Evolutionary conservation across 2,113 vertebrate genomes (phyloP).

Genomic region (Albula glossodonta): DNA sequence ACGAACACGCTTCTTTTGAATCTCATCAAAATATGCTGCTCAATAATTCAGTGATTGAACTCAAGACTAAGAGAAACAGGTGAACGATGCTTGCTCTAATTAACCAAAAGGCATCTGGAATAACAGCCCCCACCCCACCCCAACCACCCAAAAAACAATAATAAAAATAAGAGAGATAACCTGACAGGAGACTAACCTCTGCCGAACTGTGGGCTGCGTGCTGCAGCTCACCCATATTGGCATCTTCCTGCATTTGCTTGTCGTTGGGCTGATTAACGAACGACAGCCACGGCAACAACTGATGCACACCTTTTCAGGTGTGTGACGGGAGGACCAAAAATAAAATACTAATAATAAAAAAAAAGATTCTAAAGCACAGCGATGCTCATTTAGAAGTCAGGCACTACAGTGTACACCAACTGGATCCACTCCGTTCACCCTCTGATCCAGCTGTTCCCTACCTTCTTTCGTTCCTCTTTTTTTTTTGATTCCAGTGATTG

Average conservation of each 20-base stretch:
- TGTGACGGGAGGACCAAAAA: neutral
- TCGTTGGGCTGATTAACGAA: slow-evolving; percentile 49
- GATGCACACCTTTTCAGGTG: slow-evolving; percentile 28
- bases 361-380: neutral
- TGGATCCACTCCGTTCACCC: slow-evolving; percentile 35
- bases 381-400: slow-evolving; percentile 33
- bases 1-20: too few species aligned
- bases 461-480: neutral
- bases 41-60: too few species aligned
- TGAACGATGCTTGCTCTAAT: too few species aligned
- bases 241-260: slow-evolving; percentile 37
- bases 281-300: slow-evolving; percentile 56
- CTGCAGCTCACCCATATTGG: slow-evolving; percentile 26
- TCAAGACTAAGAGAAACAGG: too few species aligned
- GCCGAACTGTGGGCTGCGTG: slow-evolving; percentile 48
- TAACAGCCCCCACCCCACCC: neutral
- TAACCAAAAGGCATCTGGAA: too few species aligned
- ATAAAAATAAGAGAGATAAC: neutral
- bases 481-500: slow-evolving; percentile 54
- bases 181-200: slow-evolving; percentile 18
- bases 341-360: neutral
- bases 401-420: slow-evolving; percentile 62
- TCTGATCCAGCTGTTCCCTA: neutral
- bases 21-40: neutral
- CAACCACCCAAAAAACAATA: neutral